Percentiles rank a stretch among this genome's conserved stretches.
These are phyloP conservation scores for Sycophaga agraensis DNA, from an alignment of 1,140 invertebrate genomes.

Conservation along the genomic window DNA sequence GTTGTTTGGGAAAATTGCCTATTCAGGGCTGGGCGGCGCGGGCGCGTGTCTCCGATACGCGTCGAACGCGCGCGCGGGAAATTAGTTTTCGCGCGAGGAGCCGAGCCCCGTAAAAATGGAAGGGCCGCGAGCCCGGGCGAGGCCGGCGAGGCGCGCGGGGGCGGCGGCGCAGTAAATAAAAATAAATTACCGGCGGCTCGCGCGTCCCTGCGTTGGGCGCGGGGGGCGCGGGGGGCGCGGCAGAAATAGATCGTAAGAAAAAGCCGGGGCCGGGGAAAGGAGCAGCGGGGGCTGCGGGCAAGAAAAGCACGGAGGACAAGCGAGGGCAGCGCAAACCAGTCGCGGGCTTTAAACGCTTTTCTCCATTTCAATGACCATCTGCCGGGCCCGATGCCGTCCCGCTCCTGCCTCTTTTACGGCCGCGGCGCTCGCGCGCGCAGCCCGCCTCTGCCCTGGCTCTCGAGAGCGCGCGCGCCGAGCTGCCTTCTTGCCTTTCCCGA, in stretches of 20 bases:
- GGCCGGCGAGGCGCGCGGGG: no score
- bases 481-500: no score
- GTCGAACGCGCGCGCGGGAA: no score
- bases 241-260: conserved; percentile 23
- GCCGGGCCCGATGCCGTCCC: conserved; percentile 2
- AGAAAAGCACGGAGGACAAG: no score
- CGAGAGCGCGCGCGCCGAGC: not conserved
- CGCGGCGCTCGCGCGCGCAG: not conserved
- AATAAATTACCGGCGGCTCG: not conserved
- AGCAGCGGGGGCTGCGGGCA: not conserved
- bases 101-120: conserved; percentile 3
- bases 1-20: no score
- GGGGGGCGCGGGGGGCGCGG: not conserved
- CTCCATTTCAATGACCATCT: conserved; percentile 30
- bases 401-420: not conserved
- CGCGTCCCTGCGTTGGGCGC: not conserved
- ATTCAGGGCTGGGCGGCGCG: no score
- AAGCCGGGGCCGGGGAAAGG: not conserved
- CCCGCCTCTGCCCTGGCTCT: not conserved
- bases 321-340: conserved; percentile 22
- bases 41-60: no score
- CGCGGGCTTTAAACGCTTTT: conserved; percentile 23
- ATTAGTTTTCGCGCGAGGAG: conserved; percentile 12
- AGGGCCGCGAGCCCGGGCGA: no score
- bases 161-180: no score